Base-by-base conservation (phyloP, 2,113 vertebrate species). In the Podiceps cristatus region DNA sequence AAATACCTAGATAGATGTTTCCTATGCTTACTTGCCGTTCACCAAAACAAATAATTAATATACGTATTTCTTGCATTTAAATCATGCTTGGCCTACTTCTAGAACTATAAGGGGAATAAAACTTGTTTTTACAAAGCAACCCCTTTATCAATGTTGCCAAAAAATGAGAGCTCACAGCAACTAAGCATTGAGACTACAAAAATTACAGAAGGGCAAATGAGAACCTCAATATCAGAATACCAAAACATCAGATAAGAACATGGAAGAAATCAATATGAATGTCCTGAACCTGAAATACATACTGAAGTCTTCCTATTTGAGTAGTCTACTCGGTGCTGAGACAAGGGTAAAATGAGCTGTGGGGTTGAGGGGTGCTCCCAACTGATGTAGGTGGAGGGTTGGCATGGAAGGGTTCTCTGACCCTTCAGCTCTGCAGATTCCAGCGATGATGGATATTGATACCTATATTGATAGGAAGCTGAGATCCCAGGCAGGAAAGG, bases 71-170 rank as follows among this genome's bases (percentile, higher is more conserved):
- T 92, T 97, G 94, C 91, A 95, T 96, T 93, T 96, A 96, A 97
- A 97, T 97, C 73, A 96, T 76, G 69, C 80, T 90, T 96, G 91
- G 80, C 94, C 97, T 97, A 97, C 83, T 96, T 96, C 80, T 58
- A 67, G 89, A 97, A 95, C 91, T 95, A 96, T 52, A 94, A 94
- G 69, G 94, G 93, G 93, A 97, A 97, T 96, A 96, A 96, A 90
- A 94, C 83, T 96, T 95, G 75, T 50, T 95, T 95, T 92, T 71
- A 85, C 28, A 82, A 95, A 95, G 59, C 59, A 93, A 94, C 4
- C 58, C 77, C 73, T 96, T 76, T 87, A 94, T 91, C 71, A 62
- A 11, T 37, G 71, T 75, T 96, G 91, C 89, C 77, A 91, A 95
- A 96, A 97, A 93, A 73, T 37, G 53, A 93, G 64, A 93, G 53